phyloP scores from a whole-genome alignment of 2,113 vertebrate genomes.

The Cochlearius cochlearius region DNA sequence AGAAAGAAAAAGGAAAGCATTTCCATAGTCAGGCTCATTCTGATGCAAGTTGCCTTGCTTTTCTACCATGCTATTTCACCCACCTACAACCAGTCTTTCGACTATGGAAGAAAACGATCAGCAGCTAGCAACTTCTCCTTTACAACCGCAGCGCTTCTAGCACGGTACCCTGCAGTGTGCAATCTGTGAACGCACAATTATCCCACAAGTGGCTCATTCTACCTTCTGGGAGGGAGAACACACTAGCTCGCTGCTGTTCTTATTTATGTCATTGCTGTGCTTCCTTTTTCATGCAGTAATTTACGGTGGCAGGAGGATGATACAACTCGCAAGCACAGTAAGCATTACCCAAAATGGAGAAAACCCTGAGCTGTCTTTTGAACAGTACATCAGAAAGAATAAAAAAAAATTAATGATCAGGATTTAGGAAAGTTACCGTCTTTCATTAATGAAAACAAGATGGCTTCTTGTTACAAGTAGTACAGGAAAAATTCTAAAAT shows the following conservation, averaged over 20 bases:
- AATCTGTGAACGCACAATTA: background rate
- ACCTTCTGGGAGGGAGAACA: background rate
- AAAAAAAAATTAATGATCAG: background rate
- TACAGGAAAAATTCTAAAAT: background rate
- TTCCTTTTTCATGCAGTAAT: background rate
- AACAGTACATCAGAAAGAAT: background rate
- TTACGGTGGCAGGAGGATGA: background rate
- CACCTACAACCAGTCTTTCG: slow-evolving; percentile 17
- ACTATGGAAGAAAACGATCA: background rate
- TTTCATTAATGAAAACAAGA: background rate
- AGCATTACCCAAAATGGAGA: slow-evolving; percentile 2
- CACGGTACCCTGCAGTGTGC: background rate
- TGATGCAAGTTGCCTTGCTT: background rate
- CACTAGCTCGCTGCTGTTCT: background rate
- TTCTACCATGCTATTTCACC: background rate
- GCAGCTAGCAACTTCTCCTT: background rate
- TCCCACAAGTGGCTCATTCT: background rate
- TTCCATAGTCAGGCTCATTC: background rate
- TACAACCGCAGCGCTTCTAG: background rate
- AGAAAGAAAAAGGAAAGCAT: background rate
- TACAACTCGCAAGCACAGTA: background rate
- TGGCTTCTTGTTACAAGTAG: background rate
- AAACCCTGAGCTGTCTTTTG: background rate
- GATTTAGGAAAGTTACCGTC: background rate
- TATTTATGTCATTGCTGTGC: background rate